A percentile compares a stretch with the other conserved stretches of the same genome.
Evolutionary conservation across 1,140 invertebrate genomes (phyloP).

Genomic region (Dreissena rostriformis): DNA sequence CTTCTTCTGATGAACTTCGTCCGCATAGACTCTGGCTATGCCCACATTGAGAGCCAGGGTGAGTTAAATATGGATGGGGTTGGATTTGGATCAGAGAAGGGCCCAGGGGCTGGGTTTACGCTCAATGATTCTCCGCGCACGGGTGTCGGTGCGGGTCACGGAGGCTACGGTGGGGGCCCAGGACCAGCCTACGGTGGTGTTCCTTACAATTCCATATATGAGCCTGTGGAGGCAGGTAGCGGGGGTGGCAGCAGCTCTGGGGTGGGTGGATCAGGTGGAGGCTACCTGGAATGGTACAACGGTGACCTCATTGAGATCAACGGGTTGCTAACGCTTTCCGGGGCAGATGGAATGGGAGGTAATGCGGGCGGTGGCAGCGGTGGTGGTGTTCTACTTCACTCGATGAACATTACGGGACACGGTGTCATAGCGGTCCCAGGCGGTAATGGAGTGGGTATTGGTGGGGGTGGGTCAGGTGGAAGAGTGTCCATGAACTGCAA

Average conservation of each 20-base stretch:
- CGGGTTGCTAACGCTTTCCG: conserved; percentile 65
- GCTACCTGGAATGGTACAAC: conserved; percentile 67
- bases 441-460: conserved; percentile 66
- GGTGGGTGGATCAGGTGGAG: conserved; percentile 69
- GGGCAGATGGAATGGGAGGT: conserved; percentile 57
- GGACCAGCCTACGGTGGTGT: conserved; percentile 66
- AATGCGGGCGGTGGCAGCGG: conserved; percentile 73
- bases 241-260: conserved; percentile 63
- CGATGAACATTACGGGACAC: conserved; percentile 73
- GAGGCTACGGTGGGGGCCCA: conserved; percentile 70
- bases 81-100: conserved; percentile 58
- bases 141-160: conserved; percentile 69
- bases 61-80: conserved; percentile 67
- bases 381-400: conserved; percentile 67
- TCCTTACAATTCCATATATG: conserved; percentile 71
- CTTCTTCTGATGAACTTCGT: conserved; percentile 69
- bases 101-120: conserved; percentile 65
- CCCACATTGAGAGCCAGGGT: conserved; percentile 68
- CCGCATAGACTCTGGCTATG: conserved; percentile 65
- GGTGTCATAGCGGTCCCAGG: conserved; percentile 69
- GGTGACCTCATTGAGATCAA: conserved; percentile 69
- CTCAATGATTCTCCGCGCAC: conserved; percentile 32
- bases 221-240: conserved; percentile 66
- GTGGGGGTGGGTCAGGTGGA: conserved; percentile 72
- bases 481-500: conserved; percentile 69